These are phyloP conservation scores for Leptopilina boulardi DNA, from an alignment of 1,140 invertebrate genomes.

Conservation along the genomic window DNA sequence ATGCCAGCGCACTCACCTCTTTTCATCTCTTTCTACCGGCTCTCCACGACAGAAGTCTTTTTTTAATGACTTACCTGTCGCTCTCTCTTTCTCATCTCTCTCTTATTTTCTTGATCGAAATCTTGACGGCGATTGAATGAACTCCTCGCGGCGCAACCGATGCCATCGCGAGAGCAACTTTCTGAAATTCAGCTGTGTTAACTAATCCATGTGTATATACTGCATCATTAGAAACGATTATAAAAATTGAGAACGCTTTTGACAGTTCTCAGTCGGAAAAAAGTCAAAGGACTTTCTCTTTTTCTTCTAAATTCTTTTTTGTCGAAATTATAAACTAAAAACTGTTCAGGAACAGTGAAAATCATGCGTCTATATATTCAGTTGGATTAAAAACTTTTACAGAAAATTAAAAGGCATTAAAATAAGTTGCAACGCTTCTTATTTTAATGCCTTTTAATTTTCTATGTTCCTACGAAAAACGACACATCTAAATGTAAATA, in stretches of 20 bases:
- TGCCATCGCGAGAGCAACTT: neutral
- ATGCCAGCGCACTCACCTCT: slow-evolving; percentile 36
- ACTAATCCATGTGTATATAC: neutral
- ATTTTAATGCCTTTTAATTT: too few species aligned
- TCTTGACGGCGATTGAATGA: slow-evolving; percentile 30
- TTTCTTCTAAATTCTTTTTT: neutral
- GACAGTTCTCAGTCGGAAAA: neutral
- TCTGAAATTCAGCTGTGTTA: slow-evolving; percentile 23
- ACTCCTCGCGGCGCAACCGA: slow-evolving; percentile 4
- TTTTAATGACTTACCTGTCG: slow-evolving; percentile 28
- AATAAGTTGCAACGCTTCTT: too few species aligned
- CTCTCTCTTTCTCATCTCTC: slow-evolving; percentile 37
- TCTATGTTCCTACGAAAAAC: too few species aligned
- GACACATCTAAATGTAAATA: too few species aligned
- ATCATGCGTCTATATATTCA: too few species aligned
- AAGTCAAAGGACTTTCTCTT: neutral
- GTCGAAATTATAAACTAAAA: too few species aligned
- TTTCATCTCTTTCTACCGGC: slow-evolving; percentile 21
- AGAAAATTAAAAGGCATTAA: too few species aligned
- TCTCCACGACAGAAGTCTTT: slow-evolving; percentile 22
- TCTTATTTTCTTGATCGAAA: slow-evolving; percentile 35
- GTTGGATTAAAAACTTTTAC: too few species aligned
- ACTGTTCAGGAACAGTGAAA: too few species aligned
- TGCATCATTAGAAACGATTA: slow-evolving; percentile 9
- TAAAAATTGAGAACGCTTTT: neutral